Conservation (phyloP, 1,140 invertebrate species). For the Armadillidium nasatum region DNA sequence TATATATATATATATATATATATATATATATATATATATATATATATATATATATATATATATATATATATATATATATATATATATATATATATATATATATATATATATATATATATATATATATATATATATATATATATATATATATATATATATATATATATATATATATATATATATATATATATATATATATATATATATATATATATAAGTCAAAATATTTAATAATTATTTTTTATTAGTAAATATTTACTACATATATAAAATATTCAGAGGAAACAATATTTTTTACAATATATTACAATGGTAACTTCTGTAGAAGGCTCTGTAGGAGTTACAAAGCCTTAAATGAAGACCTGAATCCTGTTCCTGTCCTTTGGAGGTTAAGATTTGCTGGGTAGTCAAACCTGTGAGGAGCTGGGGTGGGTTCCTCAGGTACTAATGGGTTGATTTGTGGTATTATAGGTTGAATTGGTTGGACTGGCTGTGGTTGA, state of each 20-base stretch:
- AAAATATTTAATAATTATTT: constrained; percentile 8
- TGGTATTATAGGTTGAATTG: constrained; percentile 19
- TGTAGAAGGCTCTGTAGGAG: too few relatives aligned
- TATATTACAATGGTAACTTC: constrained; percentile 20
- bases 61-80: constrained; percentile 29
- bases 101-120: constrained; percentile 4
- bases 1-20: too few relatives aligned
- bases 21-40: too few relatives aligned
- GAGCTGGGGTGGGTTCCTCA: constrained; percentile 28
- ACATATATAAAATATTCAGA: constrained; percentile 10
- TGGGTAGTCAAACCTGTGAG: constrained; percentile 42
- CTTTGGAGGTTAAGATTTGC: constrained; percentile 41
- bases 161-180: too few relatives aligned
- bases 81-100: constrained; percentile 32
- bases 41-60: constrained; percentile 3
- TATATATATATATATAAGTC: constrained; percentile 29
- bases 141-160: too few relatives aligned
- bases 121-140: too few relatives aligned
- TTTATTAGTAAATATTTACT: constrained; percentile 14
- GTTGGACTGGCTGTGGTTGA: constrained; percentile 11
- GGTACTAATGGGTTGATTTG: constrained; percentile 14
- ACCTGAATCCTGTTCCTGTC: constrained; percentile 37
- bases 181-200: not conserved
- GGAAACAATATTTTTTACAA: constrained; percentile 27
- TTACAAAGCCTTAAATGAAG: constrained; percentile 35